Base-by-base conservation (phyloP, 2,113 vertebrate species). In the Tautogolabrus adspersus region DNA sequence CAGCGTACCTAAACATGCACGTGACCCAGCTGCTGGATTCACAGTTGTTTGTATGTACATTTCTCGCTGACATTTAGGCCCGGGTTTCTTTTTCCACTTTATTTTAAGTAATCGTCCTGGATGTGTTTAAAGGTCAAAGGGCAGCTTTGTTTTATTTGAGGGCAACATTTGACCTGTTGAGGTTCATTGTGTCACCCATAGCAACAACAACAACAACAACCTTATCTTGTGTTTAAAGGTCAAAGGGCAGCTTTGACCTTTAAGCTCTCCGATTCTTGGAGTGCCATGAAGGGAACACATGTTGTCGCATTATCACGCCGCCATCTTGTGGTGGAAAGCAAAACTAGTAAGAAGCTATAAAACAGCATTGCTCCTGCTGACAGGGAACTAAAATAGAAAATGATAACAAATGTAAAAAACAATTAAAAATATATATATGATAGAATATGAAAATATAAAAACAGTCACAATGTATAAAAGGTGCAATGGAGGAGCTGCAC, bases 321-420 rank as follows among this genome's bases (percentile, higher is more conserved):
- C 88, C 88, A 87, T 73, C 86, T 83, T 66, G 79, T 87, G 88
- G 83, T n/a, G n/a, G n/a, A n/a, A n/a, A n/a, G n/a, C n/a, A n/a
- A n/a, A n/a, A n/a, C n/a, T n/a, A n/a, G n/a, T n/a, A n/a, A n/a
- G n/a, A n/a, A n/a, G n/a, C n/a, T n/a, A n/a, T n/a, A n/a, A n/a
- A n/a, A n/a, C n/a, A n/a, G n/a, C n/a, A n/a, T n/a, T n/a, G n/a
- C n/a, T n/a, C n/a, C n/a, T n/a, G n/a, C n/a, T 26, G 26, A 26
- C 26, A 26, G 26, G 26, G 26, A 26, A 26, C 26, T 26, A 26
- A 26, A 26, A 26, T 26, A 26, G 26, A 26, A 26, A 2, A 26
- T 26, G 26, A 26, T 26, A 3, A 26, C 26, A 26, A 26, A 26
- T 26, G 3, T 26, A 26, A 26, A 26, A 26, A 26, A 26, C 26